Evolutionary conservation across 2,888 invertebrate species (phyloP), one percentile per base, ranked within the genome.

Genomic region (Trichogramma dendrolimi): DNA sequence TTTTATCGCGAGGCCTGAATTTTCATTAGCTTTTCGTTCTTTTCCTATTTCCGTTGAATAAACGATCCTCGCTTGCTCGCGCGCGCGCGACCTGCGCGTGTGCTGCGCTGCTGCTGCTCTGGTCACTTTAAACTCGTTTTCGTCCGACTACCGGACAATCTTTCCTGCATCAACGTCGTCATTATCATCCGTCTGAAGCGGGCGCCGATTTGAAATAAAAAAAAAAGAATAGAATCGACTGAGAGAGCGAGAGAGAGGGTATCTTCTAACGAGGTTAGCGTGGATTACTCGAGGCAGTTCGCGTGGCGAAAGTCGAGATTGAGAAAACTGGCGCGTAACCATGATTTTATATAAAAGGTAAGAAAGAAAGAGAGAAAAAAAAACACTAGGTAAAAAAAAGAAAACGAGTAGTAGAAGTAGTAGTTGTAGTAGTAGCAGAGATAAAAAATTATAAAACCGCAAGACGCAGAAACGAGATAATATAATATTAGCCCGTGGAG

Each of bases 401-500:
- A 6, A n/a, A 4, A 1, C 10, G 39, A 11, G 49, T 14, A 11
- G 43, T 14, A 46, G 47, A 39, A n/a, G 41, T 50, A 53, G 6
- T 46, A 41, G 48, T 8, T 11, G 38, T 14, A 54, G 48, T n/a
- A 27, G 47, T 40, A 44, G 51, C 27, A 4, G 55, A 58, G 67
- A 68, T 69, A 71, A 70, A 74, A 75, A 75, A 75, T 74, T 72
- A 75, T 73, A 72, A 75, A 27, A 75, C 71, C 71, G 69, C 71
- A 27, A 27, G 73, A 71, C 70, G 74, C 71, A 72, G 72, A 75
- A 76, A 74, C 71, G 72, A 72, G 76, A 73, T 79, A 78, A 79
- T 78, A 76, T 73, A 76, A 79, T 77, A 77, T 76, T 71, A 72
- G 70, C 72, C 67, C 27, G 27, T 27, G 59, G 64, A 64, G 53